Evolutionary conservation across 2,113 vertebrate species (phyloP).

Genomic region (Eublepharis macularius): DNA sequence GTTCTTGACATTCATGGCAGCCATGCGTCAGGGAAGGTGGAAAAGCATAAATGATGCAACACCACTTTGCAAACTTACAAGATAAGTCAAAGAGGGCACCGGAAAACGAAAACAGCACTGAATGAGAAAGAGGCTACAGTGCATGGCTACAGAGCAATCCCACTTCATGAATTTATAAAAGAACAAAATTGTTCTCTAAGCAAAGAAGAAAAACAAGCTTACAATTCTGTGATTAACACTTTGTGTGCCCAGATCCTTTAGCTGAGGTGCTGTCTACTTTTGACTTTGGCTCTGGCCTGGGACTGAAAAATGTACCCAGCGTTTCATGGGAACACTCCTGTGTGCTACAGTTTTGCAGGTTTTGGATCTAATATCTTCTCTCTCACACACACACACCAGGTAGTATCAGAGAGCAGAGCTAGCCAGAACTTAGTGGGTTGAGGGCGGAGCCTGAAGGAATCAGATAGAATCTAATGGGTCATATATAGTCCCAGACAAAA

Average conservation of each 20-base stretch:
- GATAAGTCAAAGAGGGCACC: constrained; percentile 59
- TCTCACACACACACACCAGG: too few relatives aligned
- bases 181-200: constrained; percentile 45
- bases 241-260: background rate
- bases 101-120: constrained; percentile 44
- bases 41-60: constrained; percentile 67
- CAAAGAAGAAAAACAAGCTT: constrained; percentile 19
- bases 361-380: too few relatives aligned
- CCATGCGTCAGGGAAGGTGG: constrained; percentile 59
- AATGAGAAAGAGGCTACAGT: constrained; percentile 54
- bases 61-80: constrained; percentile 43
- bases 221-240: constrained; percentile 40
- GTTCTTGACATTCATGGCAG: constrained; percentile 57
- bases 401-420: background rate
- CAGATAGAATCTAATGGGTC: background rate
- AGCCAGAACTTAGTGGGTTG: background rate
- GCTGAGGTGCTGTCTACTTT: background rate
- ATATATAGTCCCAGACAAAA: background rate
- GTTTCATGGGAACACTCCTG: background rate
- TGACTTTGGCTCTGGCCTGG: background rate
- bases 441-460: background rate
- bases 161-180: constrained; percentile 58
- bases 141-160: constrained; percentile 36
- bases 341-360: too few relatives aligned
- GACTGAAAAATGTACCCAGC: background rate